Evolutionary conservation across 2,888 invertebrate species (phyloP).

Genomic region (Priocnemis perturbator): DNA sequence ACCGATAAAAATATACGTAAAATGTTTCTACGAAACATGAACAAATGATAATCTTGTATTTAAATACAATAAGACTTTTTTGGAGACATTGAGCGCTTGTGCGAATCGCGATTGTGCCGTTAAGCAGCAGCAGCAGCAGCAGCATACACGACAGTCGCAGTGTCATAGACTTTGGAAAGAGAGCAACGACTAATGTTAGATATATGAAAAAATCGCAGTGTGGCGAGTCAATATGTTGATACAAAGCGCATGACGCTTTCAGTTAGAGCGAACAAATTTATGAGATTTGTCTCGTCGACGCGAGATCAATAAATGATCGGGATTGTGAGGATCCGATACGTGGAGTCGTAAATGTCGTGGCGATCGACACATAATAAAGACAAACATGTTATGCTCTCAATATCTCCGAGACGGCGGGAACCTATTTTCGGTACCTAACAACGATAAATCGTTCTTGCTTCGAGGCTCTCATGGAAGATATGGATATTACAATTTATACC

Average conservation of each 20-base stretch:
- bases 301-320: conserved; percentile 35
- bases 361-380: not conserved
- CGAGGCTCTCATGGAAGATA: conserved; percentile 49
- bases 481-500: conserved; percentile 49
- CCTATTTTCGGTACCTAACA: conserved; percentile 41
- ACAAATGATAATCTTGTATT: conserved; percentile 34
- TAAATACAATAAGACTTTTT: conserved; percentile 44
- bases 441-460: conserved; percentile 30
- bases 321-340: not conserved
- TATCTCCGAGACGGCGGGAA: conserved; percentile 40
- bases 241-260: not conserved
- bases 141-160: not conserved
- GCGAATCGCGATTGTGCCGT: too few relatives aligned
- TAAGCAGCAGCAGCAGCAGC: too few relatives aligned
- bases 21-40: conserved; percentile 48
- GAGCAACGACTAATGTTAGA: not conserved
- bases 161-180: conserved; percentile 11
- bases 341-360: not conserved
- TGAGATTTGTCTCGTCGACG: conserved; percentile 20
- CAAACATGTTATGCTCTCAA: conserved; percentile 18
- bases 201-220: not conserved
- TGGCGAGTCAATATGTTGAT: not conserved
- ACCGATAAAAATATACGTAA: conserved; percentile 43
- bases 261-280: too few relatives aligned
- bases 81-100: conserved; percentile 52